These are phyloP conservation scores for Rhingia rostrata DNA, from an alignment of 2,888 invertebrate genomes.

Conservation along the genomic window DNA sequence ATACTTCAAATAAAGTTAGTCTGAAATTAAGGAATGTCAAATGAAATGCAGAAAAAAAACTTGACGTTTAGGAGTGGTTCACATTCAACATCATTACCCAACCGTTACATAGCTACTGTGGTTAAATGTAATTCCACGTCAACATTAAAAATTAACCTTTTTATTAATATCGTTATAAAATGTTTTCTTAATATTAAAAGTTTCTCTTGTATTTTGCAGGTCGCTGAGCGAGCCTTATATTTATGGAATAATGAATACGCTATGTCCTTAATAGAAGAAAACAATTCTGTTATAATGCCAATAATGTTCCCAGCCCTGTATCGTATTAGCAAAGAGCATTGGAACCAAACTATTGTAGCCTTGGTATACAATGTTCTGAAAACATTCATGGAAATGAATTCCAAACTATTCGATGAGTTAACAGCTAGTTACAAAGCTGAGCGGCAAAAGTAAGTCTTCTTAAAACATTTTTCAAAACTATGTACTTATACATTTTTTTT, in stretches of 20 bases:
- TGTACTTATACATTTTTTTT: constrained; percentile 26
- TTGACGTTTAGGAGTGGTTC: no score
- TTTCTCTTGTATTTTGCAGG: constrained; percentile 84
- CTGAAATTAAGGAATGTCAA: no score
- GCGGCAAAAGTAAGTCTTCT: constrained; percentile 96
- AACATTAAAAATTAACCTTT: no score
- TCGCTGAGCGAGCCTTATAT: constrained; percentile 96
- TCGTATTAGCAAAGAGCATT: constrained; percentile 96
- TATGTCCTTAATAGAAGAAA: constrained; percentile 96
- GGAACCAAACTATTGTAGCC: constrained; percentile 97
- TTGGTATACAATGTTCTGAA: constrained; percentile 97
- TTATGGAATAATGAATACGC: constrained; percentile 99
- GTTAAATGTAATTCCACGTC: no score
- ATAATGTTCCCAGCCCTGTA: constrained; percentile 98
- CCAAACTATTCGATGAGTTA: constrained; percentile 96
- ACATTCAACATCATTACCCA: no score
- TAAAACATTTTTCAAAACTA: neutral
- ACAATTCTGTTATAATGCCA: constrained; percentile 95
- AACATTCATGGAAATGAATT: constrained; percentile 99
- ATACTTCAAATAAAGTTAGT: no score
- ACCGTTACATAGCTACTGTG: no score
- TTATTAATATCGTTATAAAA: no score
- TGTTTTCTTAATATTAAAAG: neutral
- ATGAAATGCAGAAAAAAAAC: no score
- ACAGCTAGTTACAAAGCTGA: constrained; percentile 99